Evolutionary conservation across 2,797 vertebrate species (phyloP).

Genomic region (Macroramphosus scolopax): DNA sequence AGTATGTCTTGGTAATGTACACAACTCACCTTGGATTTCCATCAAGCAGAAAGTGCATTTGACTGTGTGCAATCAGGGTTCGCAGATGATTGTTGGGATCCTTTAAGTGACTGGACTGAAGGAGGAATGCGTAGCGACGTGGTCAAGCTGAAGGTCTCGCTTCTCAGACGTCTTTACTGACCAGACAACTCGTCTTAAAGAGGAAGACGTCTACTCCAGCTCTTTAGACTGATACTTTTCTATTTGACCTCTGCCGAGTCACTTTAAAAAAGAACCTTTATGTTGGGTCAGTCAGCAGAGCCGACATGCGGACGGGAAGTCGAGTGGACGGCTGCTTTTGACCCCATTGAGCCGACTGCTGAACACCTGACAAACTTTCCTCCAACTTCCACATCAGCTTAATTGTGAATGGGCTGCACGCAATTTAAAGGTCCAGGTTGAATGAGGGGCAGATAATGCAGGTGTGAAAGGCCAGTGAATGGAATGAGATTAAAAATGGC

Average conservation of each 20-base stretch:
- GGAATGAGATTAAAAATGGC: slow-evolving; percentile 66
- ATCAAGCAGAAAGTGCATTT: slow-evolving; percentile 30
- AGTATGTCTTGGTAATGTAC: slow-evolving; percentile 26
- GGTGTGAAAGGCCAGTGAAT: slow-evolving; percentile 62
- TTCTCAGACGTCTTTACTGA: too few species aligned
- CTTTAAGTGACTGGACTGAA: too few species aligned
- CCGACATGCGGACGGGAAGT: slow-evolving; percentile 38
- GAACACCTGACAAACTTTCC: slow-evolving; percentile 50
- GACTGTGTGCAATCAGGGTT: slow-evolving; percentile 7
- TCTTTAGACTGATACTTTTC: slow-evolving; percentile 53
- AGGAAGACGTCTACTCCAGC: slow-evolving; percentile 53
- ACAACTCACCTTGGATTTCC: slow-evolving; percentile 25
- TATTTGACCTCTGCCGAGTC: slow-evolving; percentile 69
- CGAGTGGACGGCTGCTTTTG: slow-evolving; percentile 59
- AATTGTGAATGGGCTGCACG: slow-evolving; percentile 36
- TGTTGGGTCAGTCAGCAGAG: slow-evolving; percentile 35
- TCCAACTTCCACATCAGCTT: slow-evolving; percentile 35
- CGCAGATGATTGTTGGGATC: slow-evolving; percentile 31
- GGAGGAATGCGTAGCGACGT: too few species aligned
- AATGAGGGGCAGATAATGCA: slow-evolving; percentile 65
- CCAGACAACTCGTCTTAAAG: slow-evolving; percentile 51
- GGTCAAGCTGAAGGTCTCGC: too few species aligned
- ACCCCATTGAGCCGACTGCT: slow-evolving; percentile 42
- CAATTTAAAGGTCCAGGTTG: slow-evolving; percentile 55
- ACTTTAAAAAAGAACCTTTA: slow-evolving; percentile 48